phyloP scores from a whole-genome alignment of 2,113 vertebrate genomes.

The Oncorhynchus mykiss region DNA sequence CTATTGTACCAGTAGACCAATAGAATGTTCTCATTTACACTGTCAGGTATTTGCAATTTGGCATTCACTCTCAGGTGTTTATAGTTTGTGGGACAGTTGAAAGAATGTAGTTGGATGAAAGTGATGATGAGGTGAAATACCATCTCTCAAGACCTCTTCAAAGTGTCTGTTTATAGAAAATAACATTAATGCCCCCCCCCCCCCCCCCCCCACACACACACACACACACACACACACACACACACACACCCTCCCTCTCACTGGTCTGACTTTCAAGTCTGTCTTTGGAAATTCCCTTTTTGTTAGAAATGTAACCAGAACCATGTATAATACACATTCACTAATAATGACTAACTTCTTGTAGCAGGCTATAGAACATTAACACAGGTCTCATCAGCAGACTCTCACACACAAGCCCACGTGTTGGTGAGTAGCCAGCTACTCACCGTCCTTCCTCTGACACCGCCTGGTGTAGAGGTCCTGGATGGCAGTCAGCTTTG shows the following conservation, averaged over 20 bases:
- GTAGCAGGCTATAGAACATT: too few relatives aligned
- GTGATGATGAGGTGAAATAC: constrained; percentile 50
- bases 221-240: neutral
- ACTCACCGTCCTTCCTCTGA: too few relatives aligned
- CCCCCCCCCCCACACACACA: too few relatives aligned
- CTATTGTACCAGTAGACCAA: constrained; percentile 15
- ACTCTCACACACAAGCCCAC: neutral
- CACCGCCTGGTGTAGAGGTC: too few relatives aligned
- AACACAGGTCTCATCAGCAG: too few relatives aligned
- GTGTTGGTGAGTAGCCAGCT: too few relatives aligned
- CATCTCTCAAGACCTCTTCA: constrained; percentile 53
- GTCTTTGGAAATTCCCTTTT: neutral
- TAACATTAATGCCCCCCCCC: constrained; percentile 8
- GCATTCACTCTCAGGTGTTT: neutral
- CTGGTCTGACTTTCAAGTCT: constrained; percentile 24
- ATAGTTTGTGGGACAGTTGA: constrained; percentile 27
- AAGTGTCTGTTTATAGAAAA: constrained; percentile 67
- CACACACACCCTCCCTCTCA: neutral
- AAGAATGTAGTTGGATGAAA: constrained; percentile 47
- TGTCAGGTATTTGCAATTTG: constrained; percentile 17
- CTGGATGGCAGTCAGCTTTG: too few relatives aligned
- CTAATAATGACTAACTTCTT: too few relatives aligned
- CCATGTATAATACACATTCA: too few relatives aligned
- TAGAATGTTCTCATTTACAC: constrained; percentile 39
- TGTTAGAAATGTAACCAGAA: too few relatives aligned